Evolutionary conservation across 2,797 vertebrate species (phyloP).

Genomic region (Bradypodion pumilum): DNA sequence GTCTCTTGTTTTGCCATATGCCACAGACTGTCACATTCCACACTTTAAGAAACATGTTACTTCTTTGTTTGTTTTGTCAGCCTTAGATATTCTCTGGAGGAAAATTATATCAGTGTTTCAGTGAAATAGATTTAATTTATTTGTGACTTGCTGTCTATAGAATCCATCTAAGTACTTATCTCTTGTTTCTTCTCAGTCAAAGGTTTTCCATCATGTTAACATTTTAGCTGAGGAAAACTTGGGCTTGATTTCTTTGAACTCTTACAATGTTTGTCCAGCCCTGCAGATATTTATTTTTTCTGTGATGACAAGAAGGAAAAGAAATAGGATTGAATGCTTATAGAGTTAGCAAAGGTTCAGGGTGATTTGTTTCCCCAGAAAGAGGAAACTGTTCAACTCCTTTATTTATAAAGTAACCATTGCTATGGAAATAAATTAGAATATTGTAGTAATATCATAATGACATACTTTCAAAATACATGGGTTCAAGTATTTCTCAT

Average conservation of each 20-base stretch:
- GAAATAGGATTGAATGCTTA: slow-evolving; percentile 67
- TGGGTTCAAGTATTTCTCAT: slow-evolving; percentile 64
- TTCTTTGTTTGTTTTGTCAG: slow-evolving; percentile 84
- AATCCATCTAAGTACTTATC: slow-evolving; percentile 74
- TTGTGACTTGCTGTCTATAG: slow-evolving; percentile 77
- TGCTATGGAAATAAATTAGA: slow-evolving; percentile 61
- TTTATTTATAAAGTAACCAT: slow-evolving; percentile 65
- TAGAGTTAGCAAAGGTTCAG: slow-evolving; percentile 63
- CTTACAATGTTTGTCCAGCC: slow-evolving; percentile 69
- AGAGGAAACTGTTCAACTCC: slow-evolving; percentile 60
- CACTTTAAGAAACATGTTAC: slow-evolving; percentile 79
- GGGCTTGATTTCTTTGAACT: slow-evolving; percentile 70
- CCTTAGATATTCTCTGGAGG: slow-evolving; percentile 78
- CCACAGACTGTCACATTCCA: slow-evolving; percentile 81
- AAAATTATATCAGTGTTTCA: slow-evolving; percentile 80
- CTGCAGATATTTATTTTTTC: slow-evolving; percentile 67
- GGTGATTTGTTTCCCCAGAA: slow-evolving; percentile 64
- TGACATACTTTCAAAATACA: slow-evolving; percentile 55
- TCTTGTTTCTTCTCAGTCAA: slow-evolving; percentile 75
- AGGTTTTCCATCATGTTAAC: slow-evolving; percentile 70
- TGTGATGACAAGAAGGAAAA: slow-evolving; percentile 61
- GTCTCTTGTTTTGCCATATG: slow-evolving; percentile 78
- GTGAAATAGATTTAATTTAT: slow-evolving; percentile 79
- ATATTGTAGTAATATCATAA: slow-evolving; percentile 49
- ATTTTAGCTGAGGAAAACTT: slow-evolving; percentile 65